A percentile compares a stretch with the other conserved stretches of the same genome.
These are phyloP conservation scores for Drosophila albomicans DNA, from an alignment of 1,140 invertebrate species.

Conservation along the genomic window DNA sequence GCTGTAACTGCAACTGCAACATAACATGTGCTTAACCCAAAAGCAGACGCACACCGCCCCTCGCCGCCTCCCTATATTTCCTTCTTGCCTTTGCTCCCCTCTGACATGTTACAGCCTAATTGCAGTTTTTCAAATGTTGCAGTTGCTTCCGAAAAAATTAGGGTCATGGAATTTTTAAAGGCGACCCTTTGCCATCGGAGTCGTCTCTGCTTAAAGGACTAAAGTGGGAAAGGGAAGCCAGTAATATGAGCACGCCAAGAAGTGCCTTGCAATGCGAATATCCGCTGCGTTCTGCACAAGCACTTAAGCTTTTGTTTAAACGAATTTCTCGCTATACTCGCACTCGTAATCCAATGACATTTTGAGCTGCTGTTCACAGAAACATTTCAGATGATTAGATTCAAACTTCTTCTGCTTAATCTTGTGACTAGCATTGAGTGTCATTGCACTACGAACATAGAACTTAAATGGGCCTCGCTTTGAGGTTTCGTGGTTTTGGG, in stretches of 20 bases:
- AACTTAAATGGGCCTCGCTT: slow-evolving; percentile 19
- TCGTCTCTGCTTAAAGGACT: slow-evolving; percentile 13
- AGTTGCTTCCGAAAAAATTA: slow-evolving; percentile 70
- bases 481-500: neutral
- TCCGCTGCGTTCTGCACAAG: slow-evolving; percentile 31
- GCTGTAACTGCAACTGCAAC: slow-evolving; percentile 51
- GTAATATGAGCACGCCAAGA: slow-evolving; percentile 34
- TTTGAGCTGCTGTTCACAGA: neutral
- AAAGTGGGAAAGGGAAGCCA: neutral
- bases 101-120: slow-evolving; percentile 59
- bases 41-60: slow-evolving; percentile 44
- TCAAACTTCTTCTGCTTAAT: neutral
- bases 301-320: slow-evolving; percentile 41
- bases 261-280: slow-evolving; percentile 31
- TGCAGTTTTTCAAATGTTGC: slow-evolving; percentile 66
- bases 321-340: slow-evolving; percentile 6
- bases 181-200: slow-evolving; percentile 33
- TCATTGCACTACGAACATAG: slow-evolving; percentile 20
- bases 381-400: neutral
- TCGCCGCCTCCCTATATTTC: neutral
- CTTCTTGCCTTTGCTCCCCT: neutral
- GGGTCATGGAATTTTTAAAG: slow-evolving; percentile 62
- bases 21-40: slow-evolving; percentile 71
- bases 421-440: slow-evolving; percentile 4
- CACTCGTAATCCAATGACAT: slow-evolving; percentile 15